Evolutionary conservation across 2,888 invertebrate species (phyloP).

Genomic region (Lampropteryx suffumata): DNA sequence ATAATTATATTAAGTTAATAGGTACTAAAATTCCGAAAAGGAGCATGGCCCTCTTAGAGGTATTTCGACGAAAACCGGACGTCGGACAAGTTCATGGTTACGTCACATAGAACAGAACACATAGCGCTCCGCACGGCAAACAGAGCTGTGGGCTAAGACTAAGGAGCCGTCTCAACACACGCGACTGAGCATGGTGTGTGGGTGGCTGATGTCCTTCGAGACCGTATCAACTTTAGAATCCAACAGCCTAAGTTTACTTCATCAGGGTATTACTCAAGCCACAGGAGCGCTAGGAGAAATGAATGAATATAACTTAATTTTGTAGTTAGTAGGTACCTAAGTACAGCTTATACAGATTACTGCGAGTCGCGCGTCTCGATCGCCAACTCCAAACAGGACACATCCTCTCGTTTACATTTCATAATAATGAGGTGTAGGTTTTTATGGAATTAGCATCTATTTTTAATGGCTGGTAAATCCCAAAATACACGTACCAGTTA

Average conservation of each 20-base stretch:
- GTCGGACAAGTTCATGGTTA: constrained; percentile 21
- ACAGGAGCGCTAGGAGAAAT: too few relatives aligned
- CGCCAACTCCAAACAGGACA: neutral
- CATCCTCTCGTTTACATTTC: neutral
- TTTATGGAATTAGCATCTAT: constrained; percentile 2
- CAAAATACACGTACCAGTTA: neutral
- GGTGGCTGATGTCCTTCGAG: too few relatives aligned
- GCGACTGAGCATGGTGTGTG: too few relatives aligned
- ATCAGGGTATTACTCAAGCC: too few relatives aligned
- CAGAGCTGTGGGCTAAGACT: neutral
- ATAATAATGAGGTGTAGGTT: neutral
- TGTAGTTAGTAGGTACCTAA: neutral
- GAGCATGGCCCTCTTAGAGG: neutral
- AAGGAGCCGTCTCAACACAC: neutral
- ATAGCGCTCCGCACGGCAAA: neutral
- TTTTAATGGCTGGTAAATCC: constrained; percentile 4
- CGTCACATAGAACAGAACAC: neutral
- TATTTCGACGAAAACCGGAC: constrained; percentile 18
- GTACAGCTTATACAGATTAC: neutral
- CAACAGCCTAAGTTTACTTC: too few relatives aligned
- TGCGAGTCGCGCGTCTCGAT: neutral
- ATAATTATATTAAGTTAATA: too few relatives aligned
- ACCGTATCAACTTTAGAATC: too few relatives aligned
- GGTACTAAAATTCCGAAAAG: too few relatives aligned
- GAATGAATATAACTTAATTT: too few relatives aligned